phyloP scores from a whole-genome alignment of 1,140 invertebrate species.

The Lasaia peninsularis region DNA sequence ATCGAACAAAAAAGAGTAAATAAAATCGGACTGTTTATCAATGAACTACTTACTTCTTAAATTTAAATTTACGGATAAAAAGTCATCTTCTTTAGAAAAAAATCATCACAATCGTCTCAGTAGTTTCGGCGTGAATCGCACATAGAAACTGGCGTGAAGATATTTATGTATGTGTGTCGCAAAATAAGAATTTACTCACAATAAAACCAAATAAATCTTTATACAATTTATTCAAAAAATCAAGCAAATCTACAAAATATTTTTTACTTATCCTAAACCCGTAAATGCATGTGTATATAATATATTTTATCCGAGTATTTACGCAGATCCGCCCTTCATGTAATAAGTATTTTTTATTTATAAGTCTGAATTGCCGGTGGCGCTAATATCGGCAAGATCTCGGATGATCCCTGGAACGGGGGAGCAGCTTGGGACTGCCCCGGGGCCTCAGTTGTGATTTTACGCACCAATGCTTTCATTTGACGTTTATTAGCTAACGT shows the following conservation, averaged over 20 bases:
- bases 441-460: slow-evolving; percentile 39
- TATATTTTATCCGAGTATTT: slow-evolving; percentile 37
- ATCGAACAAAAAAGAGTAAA: too few relatives aligned
- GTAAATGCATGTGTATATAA: slow-evolving; percentile 27
- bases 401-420: slow-evolving; percentile 53
- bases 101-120: too few relatives aligned
- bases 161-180: too few relatives aligned
- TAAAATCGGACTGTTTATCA: too few relatives aligned
- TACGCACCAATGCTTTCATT: slow-evolving; percentile 52
- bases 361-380: slow-evolving; percentile 51
- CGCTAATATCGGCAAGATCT: slow-evolving; percentile 61
- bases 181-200: too few relatives aligned
- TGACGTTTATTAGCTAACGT: slow-evolving; percentile 54
- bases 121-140: too few relatives aligned
- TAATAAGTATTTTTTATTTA: slow-evolving; percentile 70
- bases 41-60: too few relatives aligned
- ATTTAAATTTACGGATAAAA: too few relatives aligned
- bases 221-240: background rate
- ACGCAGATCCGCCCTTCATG: slow-evolving; percentile 36
- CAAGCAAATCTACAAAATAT: background rate
- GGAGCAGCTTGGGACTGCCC: slow-evolving; percentile 32
- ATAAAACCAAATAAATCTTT: too few relatives aligned
- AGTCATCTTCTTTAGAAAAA: too few relatives aligned
- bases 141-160: too few relatives aligned
- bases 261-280: background rate